Evolutionary conservation across 1,140 invertebrate species (phyloP), one percentile per base, ranked within the genome.

Genomic region (Elysia chlorotica): DNA sequence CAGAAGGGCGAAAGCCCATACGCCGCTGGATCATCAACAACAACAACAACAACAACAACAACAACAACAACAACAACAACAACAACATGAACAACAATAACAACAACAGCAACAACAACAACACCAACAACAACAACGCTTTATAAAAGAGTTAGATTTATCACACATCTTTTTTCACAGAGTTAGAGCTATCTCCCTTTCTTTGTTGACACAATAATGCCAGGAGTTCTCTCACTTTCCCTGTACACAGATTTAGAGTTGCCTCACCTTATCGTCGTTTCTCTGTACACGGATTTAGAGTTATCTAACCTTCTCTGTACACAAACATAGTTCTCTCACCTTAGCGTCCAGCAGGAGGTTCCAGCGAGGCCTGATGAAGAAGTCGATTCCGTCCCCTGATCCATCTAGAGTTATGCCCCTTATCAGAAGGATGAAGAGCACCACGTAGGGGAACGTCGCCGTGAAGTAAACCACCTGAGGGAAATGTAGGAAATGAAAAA

Each of bases 391-490:
- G 41, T 82, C 71, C 31, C 71, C 54, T 4, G 85, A 80, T 6
- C 85, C 85, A 2, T 81, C 81, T 19, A 86, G 71, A 10, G 82
- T 83, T 14, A 89, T 66, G 1, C 88, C 88, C 36, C 87, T 81
- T 23, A 87, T 77, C 66, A 90, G 76, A 41, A 90, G 74, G 35
- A 83, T 84, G 2, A 89, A 28, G 5, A 90, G 80, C 1, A 89
- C 85, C 21, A 88, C 6, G 78, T 89, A 89, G 23, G 89, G 89
- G 74, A 89, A 89, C 31, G 87, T 87, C 5, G 89, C 89, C 6
- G 95, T 96, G 80, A 96, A 92, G 86, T 96, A 96, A 62, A 95
- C 91, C 35, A 88, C 93, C 94, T 79, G 93, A 92, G 57, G 93
- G 94, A 83, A 93, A n/a, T 68, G 21, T 54, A n/a, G n/a, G n/a